Percentiles rank a stretch among this genome's conserved stretches.
These are phyloP conservation scores for Helarctos malayanus DNA, from an alignment of 2,797 vertebrate genomes.

Conservation along the genomic window DNA sequence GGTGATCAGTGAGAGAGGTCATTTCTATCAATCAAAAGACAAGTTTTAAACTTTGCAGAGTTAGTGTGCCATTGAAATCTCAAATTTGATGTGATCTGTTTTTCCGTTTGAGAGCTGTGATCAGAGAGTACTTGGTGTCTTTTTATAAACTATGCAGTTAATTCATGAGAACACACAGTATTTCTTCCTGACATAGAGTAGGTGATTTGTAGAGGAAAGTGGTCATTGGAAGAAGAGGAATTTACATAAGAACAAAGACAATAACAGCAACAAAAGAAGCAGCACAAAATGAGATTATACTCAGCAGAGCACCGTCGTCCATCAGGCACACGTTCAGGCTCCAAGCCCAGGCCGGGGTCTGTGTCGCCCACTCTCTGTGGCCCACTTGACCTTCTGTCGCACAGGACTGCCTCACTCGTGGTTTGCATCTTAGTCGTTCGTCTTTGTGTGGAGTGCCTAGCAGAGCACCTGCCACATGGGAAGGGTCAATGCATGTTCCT, in stretches of 20 bases:
- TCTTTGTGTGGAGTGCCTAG: background rate
- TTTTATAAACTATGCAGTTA: background rate
- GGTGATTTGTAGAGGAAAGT: background rate
- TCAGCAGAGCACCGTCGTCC: background rate
- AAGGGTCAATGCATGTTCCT: background rate
- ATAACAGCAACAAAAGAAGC: background rate
- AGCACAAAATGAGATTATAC: background rate
- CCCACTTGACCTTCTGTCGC: background rate
- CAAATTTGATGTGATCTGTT: background rate
- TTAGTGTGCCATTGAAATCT: background rate
- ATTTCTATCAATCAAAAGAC: background rate
- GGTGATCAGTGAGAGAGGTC: background rate
- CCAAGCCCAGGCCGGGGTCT: background rate
- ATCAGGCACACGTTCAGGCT: background rate
- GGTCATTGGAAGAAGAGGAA: background rate
- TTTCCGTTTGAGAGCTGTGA: background rate
- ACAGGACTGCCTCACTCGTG: background rate
- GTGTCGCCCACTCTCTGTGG: too few species aligned
- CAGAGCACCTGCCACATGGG: background rate
- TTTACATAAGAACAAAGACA: background rate
- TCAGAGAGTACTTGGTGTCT: background rate
- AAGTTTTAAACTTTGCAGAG: background rate
- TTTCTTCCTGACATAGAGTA: background rate
- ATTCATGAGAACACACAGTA: background rate
- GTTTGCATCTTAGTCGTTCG: background rate